Conservation (phyloP, 2,888 invertebrate genomes). For the Drosophila recens region DNA sequence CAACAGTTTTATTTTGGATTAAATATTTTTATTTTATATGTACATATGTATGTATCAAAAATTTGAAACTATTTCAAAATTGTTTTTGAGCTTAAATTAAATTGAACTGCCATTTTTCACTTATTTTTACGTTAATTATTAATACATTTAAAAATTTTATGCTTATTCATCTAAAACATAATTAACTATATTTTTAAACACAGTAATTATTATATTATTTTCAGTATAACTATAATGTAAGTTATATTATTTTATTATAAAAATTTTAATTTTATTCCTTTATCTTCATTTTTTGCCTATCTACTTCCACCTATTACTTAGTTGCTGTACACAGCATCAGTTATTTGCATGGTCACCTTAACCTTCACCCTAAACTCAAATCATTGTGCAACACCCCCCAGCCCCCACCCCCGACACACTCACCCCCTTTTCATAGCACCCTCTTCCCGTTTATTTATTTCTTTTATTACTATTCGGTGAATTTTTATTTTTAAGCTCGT, state of each 20-base stretch:
- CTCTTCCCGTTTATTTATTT: slow-evolving; percentile 18
- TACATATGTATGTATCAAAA: no score
- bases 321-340: slow-evolving; percentile 1
- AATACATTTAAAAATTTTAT: no score
- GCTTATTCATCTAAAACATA: no score
- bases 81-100: background rate
- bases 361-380: slow-evolving; percentile 26
- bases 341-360: slow-evolving; percentile 24
- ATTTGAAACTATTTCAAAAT: no score
- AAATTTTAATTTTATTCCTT: background rate
- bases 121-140: no score
- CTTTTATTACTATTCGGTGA: slow-evolving; percentile 45
- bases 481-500: slow-evolving; percentile 54
- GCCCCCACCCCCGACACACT: background rate
- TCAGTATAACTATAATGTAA: no score
- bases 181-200: no score
- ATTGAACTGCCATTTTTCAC: no score
- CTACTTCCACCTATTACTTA: background rate
- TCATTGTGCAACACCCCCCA: background rate
- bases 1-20: no score
- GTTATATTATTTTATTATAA: no score
- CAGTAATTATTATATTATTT: no score
- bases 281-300: background rate
- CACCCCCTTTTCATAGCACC: background rate
- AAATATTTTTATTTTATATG: no score